Conservation (phyloP, 35 echinoderm and acorn worm species). For the Stichopus chloronotus region DNA sequence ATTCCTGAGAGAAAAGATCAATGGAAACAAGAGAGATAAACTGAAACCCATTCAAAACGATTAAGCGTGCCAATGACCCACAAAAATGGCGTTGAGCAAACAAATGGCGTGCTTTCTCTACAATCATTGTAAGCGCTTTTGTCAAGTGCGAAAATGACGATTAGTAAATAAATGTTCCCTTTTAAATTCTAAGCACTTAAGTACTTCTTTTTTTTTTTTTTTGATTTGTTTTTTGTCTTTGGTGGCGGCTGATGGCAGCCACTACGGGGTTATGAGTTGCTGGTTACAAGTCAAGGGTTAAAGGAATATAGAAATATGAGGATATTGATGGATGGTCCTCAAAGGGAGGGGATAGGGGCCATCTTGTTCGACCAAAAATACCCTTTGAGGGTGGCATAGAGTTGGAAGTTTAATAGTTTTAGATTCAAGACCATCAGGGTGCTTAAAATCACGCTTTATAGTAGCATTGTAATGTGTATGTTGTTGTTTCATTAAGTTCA, state of each 20-base stretch:
- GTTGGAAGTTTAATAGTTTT: too few relatives aligned
- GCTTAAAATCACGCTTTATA: too few relatives aligned
- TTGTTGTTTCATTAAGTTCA: too few relatives aligned
- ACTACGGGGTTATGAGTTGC: not conserved
- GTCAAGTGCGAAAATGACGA: constrained; percentile 38
- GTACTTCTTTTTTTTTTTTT: not conserved
- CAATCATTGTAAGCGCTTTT: constrained; percentile 34
- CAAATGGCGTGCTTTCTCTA: not conserved
- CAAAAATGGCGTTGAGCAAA: not conserved
- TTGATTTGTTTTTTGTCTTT: not conserved
- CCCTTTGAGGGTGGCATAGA: too few relatives aligned
- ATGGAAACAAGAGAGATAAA: not conserved
- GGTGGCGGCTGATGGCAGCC: not conserved
- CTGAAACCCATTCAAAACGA: not conserved
- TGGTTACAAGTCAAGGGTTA: not conserved
- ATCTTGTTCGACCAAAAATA: too few relatives aligned
- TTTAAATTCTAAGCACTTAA: not conserved
- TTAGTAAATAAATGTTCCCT: constrained; percentile 18
- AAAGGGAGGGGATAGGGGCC: too few relatives aligned
- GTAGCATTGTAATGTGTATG: too few relatives aligned
- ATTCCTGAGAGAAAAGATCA: not conserved
- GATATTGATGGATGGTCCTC: too few relatives aligned
- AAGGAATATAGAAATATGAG: not conserved
- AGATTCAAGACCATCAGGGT: too few relatives aligned
- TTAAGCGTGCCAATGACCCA: constrained; percentile 37